phyloP scores from a whole-genome alignment of 1,140 invertebrate genomes.

The Metopolophium dirhodum region DNA sequence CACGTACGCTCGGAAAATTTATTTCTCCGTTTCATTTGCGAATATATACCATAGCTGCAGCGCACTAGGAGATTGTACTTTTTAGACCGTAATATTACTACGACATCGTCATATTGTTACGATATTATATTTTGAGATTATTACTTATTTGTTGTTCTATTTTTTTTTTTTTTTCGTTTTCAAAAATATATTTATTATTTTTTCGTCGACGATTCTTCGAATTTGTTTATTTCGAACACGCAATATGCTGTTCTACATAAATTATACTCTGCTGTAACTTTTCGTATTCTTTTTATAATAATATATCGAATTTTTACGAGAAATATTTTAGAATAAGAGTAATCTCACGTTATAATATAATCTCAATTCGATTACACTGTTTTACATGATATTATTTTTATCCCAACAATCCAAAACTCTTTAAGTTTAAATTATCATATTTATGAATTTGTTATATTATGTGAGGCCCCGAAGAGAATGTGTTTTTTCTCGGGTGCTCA shows the following conservation, averaged over 20 bases:
- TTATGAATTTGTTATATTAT: constrained; percentile 4
- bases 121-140: background rate
- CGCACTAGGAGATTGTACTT: background rate
- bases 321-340: constrained; percentile 1
- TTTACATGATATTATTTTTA: background rate
- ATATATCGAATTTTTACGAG: background rate
- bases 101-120: background rate
- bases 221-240: constrained; percentile 20
- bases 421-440: background rate
- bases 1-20: constrained; percentile 1
- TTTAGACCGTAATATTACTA: background rate
- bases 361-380: constrained; percentile 10
- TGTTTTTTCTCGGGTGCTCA: background rate
- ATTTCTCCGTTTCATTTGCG: background rate
- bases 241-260: background rate
- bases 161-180: background rate
- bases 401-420: background rate
- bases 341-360: constrained; percentile 7
- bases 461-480: background rate
- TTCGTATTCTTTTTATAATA: background rate
- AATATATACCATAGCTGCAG: background rate
- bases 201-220: background rate
- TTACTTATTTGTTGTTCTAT: background rate
- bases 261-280: background rate
- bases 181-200: background rate